Conservation (phyloP, 2,113 vertebrate genomes). For the Actenoides lindsayi region DNA sequence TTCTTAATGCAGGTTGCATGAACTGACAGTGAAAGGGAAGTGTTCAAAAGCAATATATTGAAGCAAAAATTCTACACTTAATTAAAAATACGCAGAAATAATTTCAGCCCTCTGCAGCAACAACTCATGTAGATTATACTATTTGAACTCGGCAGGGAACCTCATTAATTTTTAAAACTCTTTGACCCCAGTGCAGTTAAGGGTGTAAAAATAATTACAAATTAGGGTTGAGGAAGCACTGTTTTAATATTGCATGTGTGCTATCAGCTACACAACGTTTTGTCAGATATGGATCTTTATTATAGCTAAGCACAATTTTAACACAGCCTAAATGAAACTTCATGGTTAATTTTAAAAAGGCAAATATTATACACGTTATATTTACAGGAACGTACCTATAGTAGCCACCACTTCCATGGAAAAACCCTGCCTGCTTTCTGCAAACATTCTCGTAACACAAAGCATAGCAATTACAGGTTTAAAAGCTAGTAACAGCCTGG, state of each 20-base stretch:
- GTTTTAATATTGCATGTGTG: constrained; percentile 65
- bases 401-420: constrained; percentile 25
- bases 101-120: constrained; percentile 65
- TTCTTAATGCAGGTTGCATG: neutral
- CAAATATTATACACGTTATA: constrained; percentile 10
- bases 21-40: constrained; percentile 27
- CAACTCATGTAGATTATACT: constrained; percentile 69
- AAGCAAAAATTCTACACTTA: constrained; percentile 51
- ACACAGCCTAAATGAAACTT: neutral
- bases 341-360: neutral
- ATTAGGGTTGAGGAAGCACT: constrained; percentile 74
- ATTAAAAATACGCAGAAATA: constrained; percentile 58
- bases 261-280: constrained; percentile 46
- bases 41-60: neutral
- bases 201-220: constrained; percentile 82
- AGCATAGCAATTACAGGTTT: constrained; percentile 64
- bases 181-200: constrained; percentile 76
- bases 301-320: constrained; percentile 11
- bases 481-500: constrained; percentile 57
- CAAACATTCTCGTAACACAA: constrained; percentile 64
- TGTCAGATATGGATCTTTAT: constrained; percentile 28
- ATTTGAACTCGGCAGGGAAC: constrained; percentile 77
- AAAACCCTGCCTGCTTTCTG: constrained; percentile 13
- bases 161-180: constrained; percentile 85
- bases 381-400: constrained; percentile 26